phyloP scores from a whole-genome alignment of 2,797 vertebrate species.

The Notolepis coatsorum region DNA sequence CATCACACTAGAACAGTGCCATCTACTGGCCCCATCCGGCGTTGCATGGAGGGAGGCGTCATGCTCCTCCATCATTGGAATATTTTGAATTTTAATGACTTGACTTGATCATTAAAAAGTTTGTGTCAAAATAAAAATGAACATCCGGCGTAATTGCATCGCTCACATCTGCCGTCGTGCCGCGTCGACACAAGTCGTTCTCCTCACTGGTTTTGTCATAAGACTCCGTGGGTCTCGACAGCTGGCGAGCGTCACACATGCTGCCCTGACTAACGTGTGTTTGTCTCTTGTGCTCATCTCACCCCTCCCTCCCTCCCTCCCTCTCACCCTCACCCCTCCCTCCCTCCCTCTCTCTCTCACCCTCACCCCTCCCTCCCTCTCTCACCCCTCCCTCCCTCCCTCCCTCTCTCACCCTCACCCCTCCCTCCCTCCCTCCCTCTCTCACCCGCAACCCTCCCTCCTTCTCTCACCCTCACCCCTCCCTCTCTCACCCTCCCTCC shows the following conservation, averaged over 20 bases:
- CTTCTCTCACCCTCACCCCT: conserved; percentile 34
- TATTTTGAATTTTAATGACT: conserved; percentile 62
- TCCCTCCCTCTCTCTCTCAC: conserved; percentile 25
- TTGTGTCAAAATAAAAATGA: conserved; percentile 54
- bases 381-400: conserved; percentile 30
- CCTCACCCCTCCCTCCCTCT: conserved; percentile 43
- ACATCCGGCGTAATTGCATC: conserved; percentile 20
- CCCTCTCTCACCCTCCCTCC: too few relatives aligned
- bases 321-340: conserved; percentile 22
- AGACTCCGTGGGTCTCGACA: too few relatives aligned
- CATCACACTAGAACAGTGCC: conserved; percentile 54
- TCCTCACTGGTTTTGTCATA: conserved; percentile 48
- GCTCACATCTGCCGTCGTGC: conserved; percentile 14
- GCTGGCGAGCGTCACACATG: conserved; percentile 66
- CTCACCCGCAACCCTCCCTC: conserved; percentile 25
- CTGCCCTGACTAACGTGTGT: conserved; percentile 78
- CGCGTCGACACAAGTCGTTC: conserved; percentile 39
- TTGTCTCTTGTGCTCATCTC: conserved; percentile 77
- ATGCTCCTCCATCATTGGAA: conserved; percentile 28
- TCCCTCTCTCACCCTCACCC: conserved; percentile 16
- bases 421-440: conserved; percentile 36
- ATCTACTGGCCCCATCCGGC: conserved; percentile 54
- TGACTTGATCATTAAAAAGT: conserved; percentile 58
- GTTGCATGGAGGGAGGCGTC: conserved; percentile 43
- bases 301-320: conserved; percentile 39